Conservation (phyloP, 2,888 invertebrate genomes). For the Sthenelais limicola region DNA sequence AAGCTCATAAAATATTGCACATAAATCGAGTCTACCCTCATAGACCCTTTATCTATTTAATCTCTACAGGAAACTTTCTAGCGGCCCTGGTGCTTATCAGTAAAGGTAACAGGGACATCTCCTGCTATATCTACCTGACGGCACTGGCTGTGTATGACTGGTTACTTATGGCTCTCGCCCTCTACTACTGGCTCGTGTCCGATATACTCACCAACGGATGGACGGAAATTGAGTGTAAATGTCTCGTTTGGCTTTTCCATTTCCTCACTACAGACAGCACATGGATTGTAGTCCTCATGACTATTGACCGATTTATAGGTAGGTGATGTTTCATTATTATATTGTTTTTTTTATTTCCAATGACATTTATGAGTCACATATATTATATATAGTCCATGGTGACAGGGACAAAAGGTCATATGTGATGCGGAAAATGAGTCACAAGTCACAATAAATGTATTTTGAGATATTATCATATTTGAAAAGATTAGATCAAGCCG, state of each 20-base stretch:
- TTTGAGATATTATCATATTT: no score
- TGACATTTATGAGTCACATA: no score
- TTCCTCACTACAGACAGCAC: neutral
- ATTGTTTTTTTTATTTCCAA: no score
- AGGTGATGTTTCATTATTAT: neutral
- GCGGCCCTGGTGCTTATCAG: neutral
- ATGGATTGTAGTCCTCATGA: slow-evolving; percentile 10
- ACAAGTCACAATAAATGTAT: no score
- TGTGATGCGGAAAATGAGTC: no score
- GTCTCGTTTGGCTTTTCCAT: slow-evolving; percentile 9
- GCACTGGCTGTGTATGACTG: slow-evolving; percentile 6
- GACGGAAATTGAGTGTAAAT: neutral
- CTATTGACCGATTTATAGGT: slow-evolving; percentile 5
- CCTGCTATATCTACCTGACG: slow-evolving; percentile 2
- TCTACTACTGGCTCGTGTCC: slow-evolving; percentile 16
- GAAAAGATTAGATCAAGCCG: no score
- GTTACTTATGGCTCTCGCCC: neutral
- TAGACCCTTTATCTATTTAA: no score
- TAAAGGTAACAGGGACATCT: neutral
- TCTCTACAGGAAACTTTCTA: neutral
- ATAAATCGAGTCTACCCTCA: no score
- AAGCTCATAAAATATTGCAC: no score
- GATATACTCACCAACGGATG: slow-evolving; percentile 5
- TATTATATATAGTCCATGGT: no score
- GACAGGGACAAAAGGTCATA: no score